phyloP scores from a whole-genome alignment of 2,113 vertebrate species.

The Neogale vison region DNA sequence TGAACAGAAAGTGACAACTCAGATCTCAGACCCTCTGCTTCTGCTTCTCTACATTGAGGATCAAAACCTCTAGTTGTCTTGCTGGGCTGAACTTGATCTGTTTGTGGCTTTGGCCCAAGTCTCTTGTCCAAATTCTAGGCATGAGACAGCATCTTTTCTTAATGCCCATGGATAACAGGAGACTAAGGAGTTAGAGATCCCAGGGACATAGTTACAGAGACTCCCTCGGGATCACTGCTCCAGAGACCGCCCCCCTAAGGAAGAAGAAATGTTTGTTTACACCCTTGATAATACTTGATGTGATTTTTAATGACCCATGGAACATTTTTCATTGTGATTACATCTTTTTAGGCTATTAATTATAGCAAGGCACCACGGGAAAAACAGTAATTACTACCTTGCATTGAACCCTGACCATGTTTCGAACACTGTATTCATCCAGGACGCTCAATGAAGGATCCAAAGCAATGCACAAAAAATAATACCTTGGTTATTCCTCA shows the following conservation, averaged over 20 bases:
- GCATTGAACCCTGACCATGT: background rate
- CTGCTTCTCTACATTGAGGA: background rate
- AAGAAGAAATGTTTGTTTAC: background rate
- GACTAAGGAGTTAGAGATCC: background rate
- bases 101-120: background rate
- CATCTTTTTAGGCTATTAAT: background rate
- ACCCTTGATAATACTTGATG: background rate
- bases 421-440: background rate
- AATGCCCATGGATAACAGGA: accelerated
- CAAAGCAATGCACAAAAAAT: background rate
- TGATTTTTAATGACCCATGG: background rate
- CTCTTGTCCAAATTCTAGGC: background rate
- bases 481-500: background rate
- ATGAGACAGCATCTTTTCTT: background rate
- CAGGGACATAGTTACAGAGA: background rate
- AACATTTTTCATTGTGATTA: background rate
- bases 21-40: background rate
- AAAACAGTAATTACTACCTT: background rate
- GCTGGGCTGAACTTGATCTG: background rate
- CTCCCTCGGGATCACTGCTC: background rate
- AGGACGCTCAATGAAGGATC: background rate
- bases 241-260: background rate
- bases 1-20: background rate
- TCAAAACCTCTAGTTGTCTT: background rate
- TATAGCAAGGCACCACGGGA: background rate